Percentiles rank a stretch among this genome's conserved stretches.
Evolutionary conservation across 2,113 vertebrate genomes (phyloP).

Genomic region (Amazona guildingii): DNA sequence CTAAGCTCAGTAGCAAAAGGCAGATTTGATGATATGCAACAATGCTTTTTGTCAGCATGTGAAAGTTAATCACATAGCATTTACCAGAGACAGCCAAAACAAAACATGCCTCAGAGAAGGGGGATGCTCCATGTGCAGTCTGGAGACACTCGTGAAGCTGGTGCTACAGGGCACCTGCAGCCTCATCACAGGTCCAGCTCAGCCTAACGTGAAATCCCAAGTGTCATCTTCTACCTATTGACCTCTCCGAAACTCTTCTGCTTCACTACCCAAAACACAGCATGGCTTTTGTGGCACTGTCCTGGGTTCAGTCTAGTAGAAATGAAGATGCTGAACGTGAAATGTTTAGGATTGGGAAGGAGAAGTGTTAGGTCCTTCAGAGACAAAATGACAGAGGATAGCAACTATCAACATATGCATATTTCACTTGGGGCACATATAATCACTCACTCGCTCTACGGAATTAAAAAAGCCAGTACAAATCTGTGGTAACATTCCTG

Average conservation of each 20-base stretch:
- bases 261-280: background rate
- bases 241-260: background rate
- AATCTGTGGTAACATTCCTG: background rate
- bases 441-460: background rate
- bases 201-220: background rate
- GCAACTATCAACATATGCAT: background rate
- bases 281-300: background rate
- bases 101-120: background rate
- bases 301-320: background rate
- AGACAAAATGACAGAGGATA: background rate
- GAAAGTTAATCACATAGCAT: background rate
- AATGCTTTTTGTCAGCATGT: slow-evolving; percentile 29
- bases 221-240: background rate
- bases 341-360: background rate
- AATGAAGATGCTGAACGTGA: background rate
- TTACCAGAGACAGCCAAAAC: background rate
- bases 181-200: rapidly evolving
- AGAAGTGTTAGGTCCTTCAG: background rate
- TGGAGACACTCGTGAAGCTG: background rate
- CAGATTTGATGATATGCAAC: background rate
- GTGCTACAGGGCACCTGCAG: background rate
- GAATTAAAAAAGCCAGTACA: background rate
- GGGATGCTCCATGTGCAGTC: background rate
- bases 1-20: background rate
- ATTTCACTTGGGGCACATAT: background rate